Conservation (phyloP, 1,140 invertebrate genomes). For the Ostrea edulis region DNA sequence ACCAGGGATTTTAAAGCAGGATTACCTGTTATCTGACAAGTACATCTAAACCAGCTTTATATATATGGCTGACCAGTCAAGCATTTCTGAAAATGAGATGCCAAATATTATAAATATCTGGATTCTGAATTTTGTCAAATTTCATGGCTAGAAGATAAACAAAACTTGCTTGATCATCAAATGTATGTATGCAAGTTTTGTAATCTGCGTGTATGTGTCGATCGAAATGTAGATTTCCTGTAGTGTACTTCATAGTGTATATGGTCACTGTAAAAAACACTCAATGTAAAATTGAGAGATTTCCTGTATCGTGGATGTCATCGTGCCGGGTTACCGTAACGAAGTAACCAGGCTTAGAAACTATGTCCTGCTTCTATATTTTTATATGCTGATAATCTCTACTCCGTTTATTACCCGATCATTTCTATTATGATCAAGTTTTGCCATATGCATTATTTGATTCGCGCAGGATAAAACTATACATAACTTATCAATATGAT, state of each 20-base stretch:
- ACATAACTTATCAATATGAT: background rate
- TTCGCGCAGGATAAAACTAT: too few relatives aligned
- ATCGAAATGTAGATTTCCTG: background rate
- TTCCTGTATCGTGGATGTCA: background rate
- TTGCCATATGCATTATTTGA: too few relatives aligned
- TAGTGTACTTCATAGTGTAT: too few relatives aligned
- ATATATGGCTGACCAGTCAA: constrained; percentile 17
- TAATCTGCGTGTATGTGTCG: background rate
- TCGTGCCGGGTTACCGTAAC: background rate
- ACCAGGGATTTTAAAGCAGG: background rate
- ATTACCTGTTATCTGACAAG: constrained; percentile 24
- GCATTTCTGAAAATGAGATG: background rate
- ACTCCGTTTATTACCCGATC: too few relatives aligned
- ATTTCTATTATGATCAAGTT: too few relatives aligned
- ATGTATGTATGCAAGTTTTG: background rate
- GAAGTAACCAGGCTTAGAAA: background rate
- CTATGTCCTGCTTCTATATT: too few relatives aligned
- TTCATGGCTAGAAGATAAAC: background rate
- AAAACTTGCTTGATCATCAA: background rate
- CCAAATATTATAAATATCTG: background rate
- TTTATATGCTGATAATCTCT: too few relatives aligned
- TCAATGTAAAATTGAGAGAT: background rate
- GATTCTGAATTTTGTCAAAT: background rate
- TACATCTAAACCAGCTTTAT: constrained; percentile 8
- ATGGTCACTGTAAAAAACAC: too few relatives aligned